Conservation (phyloP, 2,797 vertebrate genomes). For the Eremophila alpestris region DNA sequence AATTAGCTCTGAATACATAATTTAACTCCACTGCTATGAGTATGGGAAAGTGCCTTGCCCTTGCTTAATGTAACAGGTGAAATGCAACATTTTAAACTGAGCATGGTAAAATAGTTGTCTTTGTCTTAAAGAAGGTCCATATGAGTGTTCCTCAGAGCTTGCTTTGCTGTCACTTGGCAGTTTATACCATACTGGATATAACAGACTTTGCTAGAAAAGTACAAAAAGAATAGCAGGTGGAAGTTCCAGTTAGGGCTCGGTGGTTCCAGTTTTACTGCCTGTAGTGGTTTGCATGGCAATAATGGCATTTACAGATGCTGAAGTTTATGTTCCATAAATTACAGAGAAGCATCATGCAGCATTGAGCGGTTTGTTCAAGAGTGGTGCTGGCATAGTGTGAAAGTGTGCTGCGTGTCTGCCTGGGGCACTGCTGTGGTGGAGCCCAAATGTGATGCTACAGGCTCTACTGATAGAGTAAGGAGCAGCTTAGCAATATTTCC, state of each 20-base stretch:
- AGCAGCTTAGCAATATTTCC: neutral
- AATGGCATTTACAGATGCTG: neutral
- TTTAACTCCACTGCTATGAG: neutral
- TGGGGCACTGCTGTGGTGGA: neutral
- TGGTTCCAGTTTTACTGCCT: neutral
- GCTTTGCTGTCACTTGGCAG: neutral
- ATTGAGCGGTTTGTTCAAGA: neutral
- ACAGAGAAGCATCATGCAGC: neutral
- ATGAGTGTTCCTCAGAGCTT: neutral
- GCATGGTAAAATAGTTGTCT: neutral
- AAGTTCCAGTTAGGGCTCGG: fast-evolving
- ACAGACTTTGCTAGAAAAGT: neutral
- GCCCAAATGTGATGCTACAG: neutral
- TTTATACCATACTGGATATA: neutral
- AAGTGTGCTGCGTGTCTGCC: neutral
- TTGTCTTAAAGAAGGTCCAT: neutral
- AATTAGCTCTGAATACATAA: conserved; percentile 26
- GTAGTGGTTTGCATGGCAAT: neutral
- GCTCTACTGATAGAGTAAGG: neutral
- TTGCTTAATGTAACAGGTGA: neutral
- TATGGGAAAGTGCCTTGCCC: neutral
- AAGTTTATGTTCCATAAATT: neutral
- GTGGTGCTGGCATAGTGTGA: neutral
- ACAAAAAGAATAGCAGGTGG: neutral
- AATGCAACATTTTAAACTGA: neutral